Percentiles rank a stretch among this genome's conserved stretches.
Evolutionary conservation across 2,888 invertebrate species (phyloP).

Genomic region (Ptilodon capucinus): DNA sequence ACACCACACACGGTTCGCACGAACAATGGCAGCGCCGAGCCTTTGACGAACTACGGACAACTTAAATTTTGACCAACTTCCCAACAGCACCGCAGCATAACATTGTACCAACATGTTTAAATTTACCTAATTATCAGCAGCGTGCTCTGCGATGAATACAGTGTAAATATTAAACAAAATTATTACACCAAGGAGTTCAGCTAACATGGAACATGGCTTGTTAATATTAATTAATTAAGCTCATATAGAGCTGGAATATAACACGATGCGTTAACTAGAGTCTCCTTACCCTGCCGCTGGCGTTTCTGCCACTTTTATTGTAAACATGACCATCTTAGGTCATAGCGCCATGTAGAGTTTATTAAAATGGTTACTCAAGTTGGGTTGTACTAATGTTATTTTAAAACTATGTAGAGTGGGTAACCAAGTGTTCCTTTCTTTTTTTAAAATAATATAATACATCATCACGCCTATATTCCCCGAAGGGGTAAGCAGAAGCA

Average conservation of each 20-base stretch:
- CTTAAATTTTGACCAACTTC: conserved; percentile 22
- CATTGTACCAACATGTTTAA: conserved; percentile 20
- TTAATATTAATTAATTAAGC: conserved; percentile 71
- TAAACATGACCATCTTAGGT: conserved; percentile 17
- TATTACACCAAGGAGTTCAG: conserved; percentile 56
- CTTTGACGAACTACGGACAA: conserved; percentile 11
- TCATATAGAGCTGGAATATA: conserved; percentile 44
- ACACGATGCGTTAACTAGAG: conserved; percentile 46
- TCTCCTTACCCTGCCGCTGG: conserved; percentile 35
- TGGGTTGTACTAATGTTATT: too few relatives aligned
- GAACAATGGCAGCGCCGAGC: conserved; percentile 23
- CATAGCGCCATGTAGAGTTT: neutral
- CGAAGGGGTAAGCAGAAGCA: too few relatives aligned
- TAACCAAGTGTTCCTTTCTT: too few relatives aligned
- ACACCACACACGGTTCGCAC: conserved; percentile 10
- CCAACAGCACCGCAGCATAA: conserved; percentile 14
- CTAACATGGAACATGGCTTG: conserved; percentile 56
- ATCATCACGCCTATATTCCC: too few relatives aligned
- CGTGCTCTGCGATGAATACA: conserved; percentile 36
- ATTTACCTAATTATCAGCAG: conserved; percentile 35
- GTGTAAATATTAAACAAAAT: conserved; percentile 60
- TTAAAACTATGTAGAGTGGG: too few relatives aligned
- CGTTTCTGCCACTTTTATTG: conserved; percentile 32
- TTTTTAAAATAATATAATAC: neutral
- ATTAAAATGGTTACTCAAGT: neutral